Evolutionary conservation across 92 coral and sea anemone genomes (phyloP).

Genomic region (Palythoa heliodiscus): DNA sequence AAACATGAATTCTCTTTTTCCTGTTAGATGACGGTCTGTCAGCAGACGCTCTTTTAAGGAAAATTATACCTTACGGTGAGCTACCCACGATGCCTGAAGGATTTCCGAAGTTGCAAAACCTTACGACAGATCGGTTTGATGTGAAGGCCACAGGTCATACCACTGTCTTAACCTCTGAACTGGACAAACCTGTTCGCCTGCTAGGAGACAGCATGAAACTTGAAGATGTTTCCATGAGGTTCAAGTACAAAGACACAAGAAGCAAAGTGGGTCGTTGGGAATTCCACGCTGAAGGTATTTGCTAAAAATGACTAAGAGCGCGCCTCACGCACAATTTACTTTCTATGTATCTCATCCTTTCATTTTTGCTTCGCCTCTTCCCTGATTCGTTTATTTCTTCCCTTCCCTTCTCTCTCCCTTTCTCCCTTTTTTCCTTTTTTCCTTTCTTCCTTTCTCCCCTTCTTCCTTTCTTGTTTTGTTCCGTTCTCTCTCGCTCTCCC

Average conservation of each 20-base stretch:
- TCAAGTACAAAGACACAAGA: slow-evolving; percentile 71
- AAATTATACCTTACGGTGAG: slow-evolving; percentile 77
- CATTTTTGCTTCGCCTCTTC: too few species aligned
- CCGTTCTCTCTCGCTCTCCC: too few species aligned
- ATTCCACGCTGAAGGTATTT: slow-evolving; percentile 87
- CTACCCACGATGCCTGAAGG: slow-evolving; percentile 92
- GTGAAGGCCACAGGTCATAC: slow-evolving; percentile 71
- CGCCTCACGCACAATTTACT: not conserved
- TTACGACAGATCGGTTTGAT: slow-evolving; percentile 89
- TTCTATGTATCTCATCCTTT: too few species aligned
- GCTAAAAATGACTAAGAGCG: not conserved
- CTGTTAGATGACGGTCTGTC: slow-evolving; percentile 65
- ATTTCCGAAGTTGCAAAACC: slow-evolving; percentile 78
- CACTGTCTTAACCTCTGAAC: slow-evolving; percentile 80
- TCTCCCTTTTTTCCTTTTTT: too few species aligned
- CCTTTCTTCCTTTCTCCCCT: too few species aligned
- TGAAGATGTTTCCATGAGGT: slow-evolving; percentile 72
- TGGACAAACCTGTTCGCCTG: slow-evolving; percentile 83
- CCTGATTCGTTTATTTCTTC: too few species aligned
- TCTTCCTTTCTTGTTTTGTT: too few species aligned
- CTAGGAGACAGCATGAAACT: slow-evolving; percentile 78
- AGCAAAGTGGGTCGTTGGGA: slow-evolving; percentile 77
- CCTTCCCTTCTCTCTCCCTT: too few species aligned
- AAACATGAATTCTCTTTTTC: not conserved
- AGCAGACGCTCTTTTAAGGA: slow-evolving; percentile 73